Evolutionary conservation across 2,888 invertebrate genomes (phyloP), one percentile per base, ranked within the genome.

Genomic region (Strigamia crassipes): DNA sequence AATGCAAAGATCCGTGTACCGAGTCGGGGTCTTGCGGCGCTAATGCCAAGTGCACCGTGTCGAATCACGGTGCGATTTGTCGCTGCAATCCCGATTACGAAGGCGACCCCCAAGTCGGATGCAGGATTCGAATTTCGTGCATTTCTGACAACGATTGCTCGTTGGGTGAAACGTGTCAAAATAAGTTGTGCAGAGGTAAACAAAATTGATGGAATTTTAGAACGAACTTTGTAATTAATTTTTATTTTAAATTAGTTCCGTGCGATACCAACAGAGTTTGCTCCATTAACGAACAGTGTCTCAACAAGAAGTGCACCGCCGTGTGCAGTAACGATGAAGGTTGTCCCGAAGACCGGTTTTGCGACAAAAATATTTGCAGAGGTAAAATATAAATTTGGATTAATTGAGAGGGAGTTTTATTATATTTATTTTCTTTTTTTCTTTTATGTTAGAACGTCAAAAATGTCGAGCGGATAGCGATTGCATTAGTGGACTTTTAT

Each of bases 271-370:
- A 96, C 87, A 92, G 93, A 85, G 92, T 94, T 84, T 96, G 96
- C 87, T 96, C 96, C 2, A 91, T 93, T 83, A 96, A 96, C 87
- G 96, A 96, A 88, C 94, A 95, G 87, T 96, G 96, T 88, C 89
- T 94, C 12, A 91, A 91, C 86, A 93, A 92, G 84, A 92, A 92
- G 85, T 96, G 96, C 87, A 85, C 82, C 84, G 85, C 84, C 82
- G 84, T 85, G 12, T 85, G 85, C 56, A 82, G 83, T 42, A 82
- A 82, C 27, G 84, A 84, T 61, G 82, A 42, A 79, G 95, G 96
- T 86, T 96, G 96, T 86, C 86, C 90, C 10, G 87, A 89, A 42
- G 91, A 84, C 31, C 92, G 93, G 86, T 91, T 94, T 4, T 95
- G 94, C 85, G 91, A 92, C 83, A 86, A 86, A n/a, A 94, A 95